phyloP scores from a whole-genome alignment of 1,140 invertebrate species.

The Papilio polyxenes region DNA sequence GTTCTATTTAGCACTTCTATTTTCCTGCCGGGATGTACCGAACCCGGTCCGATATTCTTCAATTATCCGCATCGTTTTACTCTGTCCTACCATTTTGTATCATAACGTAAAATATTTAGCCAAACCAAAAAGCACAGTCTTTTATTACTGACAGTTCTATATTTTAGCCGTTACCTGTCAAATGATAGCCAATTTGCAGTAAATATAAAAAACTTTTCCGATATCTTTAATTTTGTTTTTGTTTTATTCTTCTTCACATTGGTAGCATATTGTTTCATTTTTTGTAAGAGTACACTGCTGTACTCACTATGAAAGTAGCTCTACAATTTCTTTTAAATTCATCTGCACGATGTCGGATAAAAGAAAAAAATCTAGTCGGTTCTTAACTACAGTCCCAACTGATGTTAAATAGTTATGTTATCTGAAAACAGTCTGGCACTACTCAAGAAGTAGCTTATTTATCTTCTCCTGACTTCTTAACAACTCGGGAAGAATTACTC shows the following conservation, averaged over 20 bases:
- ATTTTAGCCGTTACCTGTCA: too few species aligned
- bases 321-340: too few species aligned
- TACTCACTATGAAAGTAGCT: too few species aligned
- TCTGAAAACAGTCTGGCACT: background rate
- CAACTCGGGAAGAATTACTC: background rate
- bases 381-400: background rate
- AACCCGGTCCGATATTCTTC: slow-evolving; percentile 43
- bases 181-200: too few species aligned
- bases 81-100: slow-evolving; percentile 33
- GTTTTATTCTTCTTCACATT: too few species aligned
- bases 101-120: background rate
- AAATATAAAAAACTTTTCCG: too few species aligned
- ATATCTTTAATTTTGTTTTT: too few species aligned
- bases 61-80: slow-evolving; percentile 53
- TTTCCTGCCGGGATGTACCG: slow-evolving; percentile 60
- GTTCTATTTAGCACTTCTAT: slow-evolving; percentile 71
- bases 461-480: background rate
- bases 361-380: too few species aligned
- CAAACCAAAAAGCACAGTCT: background rate
- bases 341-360: too few species aligned
- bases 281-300: too few species aligned
- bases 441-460: background rate
- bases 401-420: background rate
- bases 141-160: background rate
- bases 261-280: too few species aligned